Conservation (phyloP, 2,888 invertebrate species). For the Aplocera efformata region DNA sequence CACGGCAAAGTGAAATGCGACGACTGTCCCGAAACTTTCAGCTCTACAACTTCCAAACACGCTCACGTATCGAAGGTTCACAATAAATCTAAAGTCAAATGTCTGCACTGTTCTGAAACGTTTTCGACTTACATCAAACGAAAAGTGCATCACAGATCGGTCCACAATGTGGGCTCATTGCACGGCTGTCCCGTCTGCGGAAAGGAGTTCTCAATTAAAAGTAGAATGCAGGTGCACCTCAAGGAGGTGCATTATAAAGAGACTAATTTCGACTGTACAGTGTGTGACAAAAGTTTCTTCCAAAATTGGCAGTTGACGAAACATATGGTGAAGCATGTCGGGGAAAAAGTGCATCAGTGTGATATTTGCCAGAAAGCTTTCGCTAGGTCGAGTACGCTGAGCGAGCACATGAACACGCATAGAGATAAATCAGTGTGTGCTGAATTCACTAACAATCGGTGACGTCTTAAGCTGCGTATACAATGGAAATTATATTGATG, state of each 20-base stretch:
- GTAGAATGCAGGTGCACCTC: constrained; percentile 50
- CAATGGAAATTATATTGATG: too few relatives aligned
- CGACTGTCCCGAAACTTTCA: constrained; percentile 52
- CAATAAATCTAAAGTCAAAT: constrained; percentile 39
- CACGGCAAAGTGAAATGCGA: constrained; percentile 50
- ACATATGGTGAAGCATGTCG: constrained; percentile 75
- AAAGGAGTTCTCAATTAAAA: constrained; percentile 15
- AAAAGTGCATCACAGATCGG: constrained; percentile 32
- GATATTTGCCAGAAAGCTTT: constrained; percentile 73
- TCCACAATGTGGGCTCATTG: constrained; percentile 9
- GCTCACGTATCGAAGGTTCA: constrained; percentile 50
- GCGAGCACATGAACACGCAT: constrained; percentile 63
- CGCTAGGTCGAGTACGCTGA: constrained; percentile 59
- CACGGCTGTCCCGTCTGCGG: constrained; percentile 13
- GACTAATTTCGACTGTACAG: constrained; percentile 63
- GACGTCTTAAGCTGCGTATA: too few relatives aligned
- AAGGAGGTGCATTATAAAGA: constrained; percentile 69
- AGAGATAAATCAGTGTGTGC: constrained; percentile 44
- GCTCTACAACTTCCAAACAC: constrained; percentile 42
- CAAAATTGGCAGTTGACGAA: constrained; percentile 71
- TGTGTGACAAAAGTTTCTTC: constrained; percentile 76
- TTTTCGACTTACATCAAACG: constrained; percentile 48
- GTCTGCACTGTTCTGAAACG: constrained; percentile 30
- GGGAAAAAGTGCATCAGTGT: constrained; percentile 68
- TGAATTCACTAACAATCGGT: too few relatives aligned